Percentiles rank a stretch among this genome's conserved stretches.
Conservation (phyloP, 1,140 invertebrate genomes). For the Mizuhopecten yessoensis region DNA sequence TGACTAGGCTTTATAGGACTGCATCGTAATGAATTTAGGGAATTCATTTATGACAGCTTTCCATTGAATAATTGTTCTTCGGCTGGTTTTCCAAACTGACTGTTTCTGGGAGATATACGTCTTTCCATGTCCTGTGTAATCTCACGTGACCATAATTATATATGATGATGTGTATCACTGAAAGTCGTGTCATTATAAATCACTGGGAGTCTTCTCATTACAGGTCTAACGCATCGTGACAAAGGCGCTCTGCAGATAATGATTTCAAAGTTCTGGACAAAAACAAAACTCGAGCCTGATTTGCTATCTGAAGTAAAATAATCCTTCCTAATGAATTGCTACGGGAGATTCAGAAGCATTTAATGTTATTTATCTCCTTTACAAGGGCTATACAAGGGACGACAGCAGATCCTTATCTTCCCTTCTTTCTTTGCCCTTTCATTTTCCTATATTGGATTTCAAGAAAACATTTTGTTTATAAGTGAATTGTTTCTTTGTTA, state of each 20-base stretch:
- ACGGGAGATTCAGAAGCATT: background rate
- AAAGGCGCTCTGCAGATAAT: background rate
- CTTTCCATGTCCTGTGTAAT: too few species aligned
- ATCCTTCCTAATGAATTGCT: conserved; percentile 16
- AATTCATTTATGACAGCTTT: too few species aligned
- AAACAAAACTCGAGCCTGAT: background rate
- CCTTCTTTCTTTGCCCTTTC: background rate
- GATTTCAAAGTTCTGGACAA: background rate
- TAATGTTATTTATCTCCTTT: background rate
- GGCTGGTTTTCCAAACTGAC: background rate
- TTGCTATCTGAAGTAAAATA: background rate
- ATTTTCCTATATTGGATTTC: background rate
- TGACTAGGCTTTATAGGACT: too few species aligned
- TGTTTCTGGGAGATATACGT: too few species aligned
- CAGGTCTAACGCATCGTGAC: background rate
- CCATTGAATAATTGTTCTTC: too few species aligned
- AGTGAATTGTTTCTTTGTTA: background rate
- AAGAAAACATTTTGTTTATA: background rate
- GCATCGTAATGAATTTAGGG: too few species aligned
- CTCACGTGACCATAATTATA: background rate
- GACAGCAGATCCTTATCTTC: background rate
- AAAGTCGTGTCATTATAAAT: background rate
- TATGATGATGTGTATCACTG: background rate
- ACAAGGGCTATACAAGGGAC: background rate
- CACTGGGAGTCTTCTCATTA: background rate